Evolutionary conservation across 37 sponge, comb jelly and placozoan species (phyloP).

Genomic region (Aplysina aerophoba): DNA sequence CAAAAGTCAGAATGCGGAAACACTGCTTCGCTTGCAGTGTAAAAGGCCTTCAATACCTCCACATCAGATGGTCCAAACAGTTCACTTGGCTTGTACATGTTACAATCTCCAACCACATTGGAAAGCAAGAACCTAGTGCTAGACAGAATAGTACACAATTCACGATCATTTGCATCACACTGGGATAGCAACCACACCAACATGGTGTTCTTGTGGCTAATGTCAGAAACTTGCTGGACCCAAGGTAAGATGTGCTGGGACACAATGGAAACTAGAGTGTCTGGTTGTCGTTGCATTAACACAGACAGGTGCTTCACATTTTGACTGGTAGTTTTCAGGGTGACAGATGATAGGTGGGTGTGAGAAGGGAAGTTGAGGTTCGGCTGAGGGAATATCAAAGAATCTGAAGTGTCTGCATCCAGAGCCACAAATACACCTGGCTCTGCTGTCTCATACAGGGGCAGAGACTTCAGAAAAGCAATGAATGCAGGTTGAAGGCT

Average conservation of each 20-base stretch:
- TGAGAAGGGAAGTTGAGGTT: no score
- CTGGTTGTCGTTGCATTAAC: no score
- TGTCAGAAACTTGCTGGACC: no score
- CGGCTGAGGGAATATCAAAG: no score
- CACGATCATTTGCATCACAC: no score
- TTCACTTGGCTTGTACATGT: slow-evolving; percentile 13
- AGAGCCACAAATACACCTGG: neutral
- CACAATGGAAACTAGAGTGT: neutral
- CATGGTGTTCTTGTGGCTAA: no score
- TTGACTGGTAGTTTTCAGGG: no score
- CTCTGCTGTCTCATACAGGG: neutral
- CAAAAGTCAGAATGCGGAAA: slow-evolving; percentile 34
- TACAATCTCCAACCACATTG: neutral
- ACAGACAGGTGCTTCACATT: no score
- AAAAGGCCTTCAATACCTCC: slow-evolving; percentile 21
- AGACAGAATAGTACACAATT: no score
- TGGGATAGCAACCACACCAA: no score
- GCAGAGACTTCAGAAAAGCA: neutral
- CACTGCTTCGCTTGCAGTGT: slow-evolving; percentile 18
- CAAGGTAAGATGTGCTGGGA: neutral
- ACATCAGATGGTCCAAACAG: slow-evolving; percentile 39
- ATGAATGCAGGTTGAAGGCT: neutral
- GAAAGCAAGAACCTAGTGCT: no score
- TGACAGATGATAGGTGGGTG: no score
- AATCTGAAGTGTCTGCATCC: neutral